These are phyloP conservation scores for Pelagia noctiluca DNA, from an alignment of 30 jellyfish, hydroid and myxozoan species.

Conservation along the genomic window DNA sequence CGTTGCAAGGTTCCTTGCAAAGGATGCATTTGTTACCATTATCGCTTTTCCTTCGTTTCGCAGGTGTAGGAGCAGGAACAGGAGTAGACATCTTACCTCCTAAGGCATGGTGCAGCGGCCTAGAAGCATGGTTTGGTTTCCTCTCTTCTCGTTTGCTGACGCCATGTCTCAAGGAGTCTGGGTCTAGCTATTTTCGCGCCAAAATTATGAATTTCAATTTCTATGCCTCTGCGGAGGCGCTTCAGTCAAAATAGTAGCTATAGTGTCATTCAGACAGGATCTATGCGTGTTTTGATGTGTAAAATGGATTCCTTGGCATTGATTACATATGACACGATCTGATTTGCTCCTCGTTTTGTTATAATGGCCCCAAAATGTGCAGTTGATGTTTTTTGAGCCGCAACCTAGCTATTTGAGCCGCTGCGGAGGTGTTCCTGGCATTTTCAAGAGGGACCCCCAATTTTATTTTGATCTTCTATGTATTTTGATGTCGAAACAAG, in stretches of 20 bases:
- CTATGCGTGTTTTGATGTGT: neutral
- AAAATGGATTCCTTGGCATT: neutral
- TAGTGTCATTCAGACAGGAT: neutral
- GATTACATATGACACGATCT: neutral
- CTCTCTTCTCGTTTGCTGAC: neutral
- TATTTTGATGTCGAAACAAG: constrained; percentile 48
- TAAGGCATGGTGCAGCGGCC: constrained; percentile 1
- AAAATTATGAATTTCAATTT: constrained; percentile 3
- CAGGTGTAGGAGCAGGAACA: constrained; percentile 26
- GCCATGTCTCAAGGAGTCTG: neutral
- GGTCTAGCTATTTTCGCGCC: constrained; percentile 20
- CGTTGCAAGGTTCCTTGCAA: constrained; percentile 37
- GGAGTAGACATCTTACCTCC: constrained; percentile 34
- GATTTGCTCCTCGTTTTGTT: neutral
- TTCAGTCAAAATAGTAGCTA: neutral
- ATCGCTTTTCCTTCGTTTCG: constrained; percentile 25
- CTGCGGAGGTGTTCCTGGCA: constrained; percentile 68
- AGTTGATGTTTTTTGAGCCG: too few relatives aligned
- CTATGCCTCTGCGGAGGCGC: constrained; percentile 26
- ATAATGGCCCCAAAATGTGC: neutral
- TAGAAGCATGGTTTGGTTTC: neutral
- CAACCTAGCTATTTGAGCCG: constrained; percentile 51
- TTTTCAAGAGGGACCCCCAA: constrained; percentile 63
- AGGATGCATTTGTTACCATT: constrained; percentile 29
- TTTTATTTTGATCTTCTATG: constrained; percentile 39